phyloP scores from a whole-genome alignment of 1,140 invertebrate genomes.

The Aricia agestis region DNA sequence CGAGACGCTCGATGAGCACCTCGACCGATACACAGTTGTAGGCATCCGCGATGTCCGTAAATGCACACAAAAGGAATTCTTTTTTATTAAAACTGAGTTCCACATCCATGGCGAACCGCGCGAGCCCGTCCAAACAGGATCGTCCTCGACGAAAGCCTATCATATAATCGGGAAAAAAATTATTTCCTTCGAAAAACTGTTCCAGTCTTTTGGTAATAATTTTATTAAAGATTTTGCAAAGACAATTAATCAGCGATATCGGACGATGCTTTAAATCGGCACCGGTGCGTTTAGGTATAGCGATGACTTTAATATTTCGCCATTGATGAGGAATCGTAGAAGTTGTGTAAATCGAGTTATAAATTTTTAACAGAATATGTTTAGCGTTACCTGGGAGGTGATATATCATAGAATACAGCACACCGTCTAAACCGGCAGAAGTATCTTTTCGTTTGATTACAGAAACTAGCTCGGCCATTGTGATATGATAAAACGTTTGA shows the following conservation, averaged over 20 bases:
- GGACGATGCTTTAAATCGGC: neutral
- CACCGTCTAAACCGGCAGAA: neutral
- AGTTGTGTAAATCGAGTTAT: neutral
- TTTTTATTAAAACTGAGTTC: too few species aligned
- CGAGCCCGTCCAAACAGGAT: neutral
- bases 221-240: neutral
- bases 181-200: neutral
- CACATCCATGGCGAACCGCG: too few species aligned
- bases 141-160: neutral
- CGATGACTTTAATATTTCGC: neutral
- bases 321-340: neutral
- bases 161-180: neutral
- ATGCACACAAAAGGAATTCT: too few species aligned
- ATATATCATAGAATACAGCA: neutral
- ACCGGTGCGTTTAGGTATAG: neutral
- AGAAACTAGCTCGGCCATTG: neutral
- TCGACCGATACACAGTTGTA: too few species aligned
- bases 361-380: neutral
- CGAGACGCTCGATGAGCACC: too few species aligned
- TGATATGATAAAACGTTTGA: too few species aligned
- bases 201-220: neutral
- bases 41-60: too few species aligned
- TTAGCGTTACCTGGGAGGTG: neutral
- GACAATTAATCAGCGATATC: neutral
- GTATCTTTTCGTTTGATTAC: neutral